Conservation (phyloP, 2,113 vertebrate species). For the Charadrius vociferus region DNA sequence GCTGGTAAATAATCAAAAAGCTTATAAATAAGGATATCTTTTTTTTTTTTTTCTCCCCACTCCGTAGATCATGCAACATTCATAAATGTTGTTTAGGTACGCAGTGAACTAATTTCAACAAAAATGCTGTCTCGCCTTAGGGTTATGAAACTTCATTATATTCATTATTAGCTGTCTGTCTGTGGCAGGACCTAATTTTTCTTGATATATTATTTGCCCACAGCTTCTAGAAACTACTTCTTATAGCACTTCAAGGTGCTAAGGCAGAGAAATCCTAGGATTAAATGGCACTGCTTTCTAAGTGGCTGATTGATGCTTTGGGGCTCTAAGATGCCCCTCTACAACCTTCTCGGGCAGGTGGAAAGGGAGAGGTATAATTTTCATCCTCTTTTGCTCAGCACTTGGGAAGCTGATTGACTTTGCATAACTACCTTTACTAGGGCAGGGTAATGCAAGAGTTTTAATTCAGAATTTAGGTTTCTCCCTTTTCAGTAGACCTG, state of each 20-base stretch:
- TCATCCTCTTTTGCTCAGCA: neutral
- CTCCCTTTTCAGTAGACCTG: neutral
- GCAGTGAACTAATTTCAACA: neutral
- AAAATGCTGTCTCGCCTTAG: neutral
- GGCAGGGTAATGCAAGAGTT: neutral
- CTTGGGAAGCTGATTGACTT: neutral
- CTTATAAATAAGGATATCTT: neutral
- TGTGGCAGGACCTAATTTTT: conserved; percentile 20
- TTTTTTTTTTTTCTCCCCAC: accelerated
- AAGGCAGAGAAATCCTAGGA: neutral
- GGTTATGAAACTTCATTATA: neutral
- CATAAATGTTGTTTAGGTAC: neutral
- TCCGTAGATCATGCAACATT: neutral
- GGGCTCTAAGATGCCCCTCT: neutral
- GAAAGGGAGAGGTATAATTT: neutral
- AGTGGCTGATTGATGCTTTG: neutral
- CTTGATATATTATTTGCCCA: neutral
- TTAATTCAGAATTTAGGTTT: neutral
- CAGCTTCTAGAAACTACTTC: neutral
- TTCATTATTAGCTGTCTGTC: conserved; percentile 11
- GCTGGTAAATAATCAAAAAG: neutral
- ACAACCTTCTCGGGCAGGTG: neutral
- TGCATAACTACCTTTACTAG: neutral
- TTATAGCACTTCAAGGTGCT: neutral
- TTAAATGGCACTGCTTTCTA: neutral